These are phyloP conservation scores for Ciconia maguari DNA, from an alignment of 2,113 vertebrate genomes.

Conservation along the genomic window DNA sequence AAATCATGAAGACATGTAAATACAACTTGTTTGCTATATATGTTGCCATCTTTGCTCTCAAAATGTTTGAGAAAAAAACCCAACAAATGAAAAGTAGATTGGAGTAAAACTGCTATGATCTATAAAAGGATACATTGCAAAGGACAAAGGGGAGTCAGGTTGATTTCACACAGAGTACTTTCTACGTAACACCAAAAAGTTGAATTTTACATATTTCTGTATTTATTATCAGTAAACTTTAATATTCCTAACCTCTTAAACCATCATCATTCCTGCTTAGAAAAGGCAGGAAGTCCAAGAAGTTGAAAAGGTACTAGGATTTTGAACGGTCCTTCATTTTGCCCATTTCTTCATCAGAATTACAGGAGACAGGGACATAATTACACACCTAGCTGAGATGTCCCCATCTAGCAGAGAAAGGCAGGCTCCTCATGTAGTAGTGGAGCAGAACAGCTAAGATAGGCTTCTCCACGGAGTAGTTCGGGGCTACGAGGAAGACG, in stretches of 20 bases:
- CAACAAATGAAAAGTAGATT: background rate
- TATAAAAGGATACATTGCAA: background rate
- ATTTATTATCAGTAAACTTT: background rate
- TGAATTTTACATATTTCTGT: background rate
- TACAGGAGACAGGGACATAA: background rate
- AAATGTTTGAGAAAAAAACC: background rate
- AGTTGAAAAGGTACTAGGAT: background rate
- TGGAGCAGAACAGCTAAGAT: background rate
- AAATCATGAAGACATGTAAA: background rate
- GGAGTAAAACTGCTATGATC: background rate
- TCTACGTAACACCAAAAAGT: background rate
- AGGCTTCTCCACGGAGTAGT: background rate
- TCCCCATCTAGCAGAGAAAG: background rate
- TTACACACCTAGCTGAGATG: background rate
- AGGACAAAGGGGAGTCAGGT: background rate
- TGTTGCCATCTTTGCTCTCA: background rate
- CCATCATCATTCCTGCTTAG: background rate
- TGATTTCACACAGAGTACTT: background rate
- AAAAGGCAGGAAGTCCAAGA: background rate
- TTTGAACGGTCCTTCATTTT: background rate
- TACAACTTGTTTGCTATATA: background rate
- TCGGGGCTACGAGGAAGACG: fast-evolving
- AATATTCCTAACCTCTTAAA: background rate
- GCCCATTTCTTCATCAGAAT: background rate
- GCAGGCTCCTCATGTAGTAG: background rate